phyloP scores from a whole-genome alignment of 2,113 vertebrate species.

The Condylura cristata region DNA sequence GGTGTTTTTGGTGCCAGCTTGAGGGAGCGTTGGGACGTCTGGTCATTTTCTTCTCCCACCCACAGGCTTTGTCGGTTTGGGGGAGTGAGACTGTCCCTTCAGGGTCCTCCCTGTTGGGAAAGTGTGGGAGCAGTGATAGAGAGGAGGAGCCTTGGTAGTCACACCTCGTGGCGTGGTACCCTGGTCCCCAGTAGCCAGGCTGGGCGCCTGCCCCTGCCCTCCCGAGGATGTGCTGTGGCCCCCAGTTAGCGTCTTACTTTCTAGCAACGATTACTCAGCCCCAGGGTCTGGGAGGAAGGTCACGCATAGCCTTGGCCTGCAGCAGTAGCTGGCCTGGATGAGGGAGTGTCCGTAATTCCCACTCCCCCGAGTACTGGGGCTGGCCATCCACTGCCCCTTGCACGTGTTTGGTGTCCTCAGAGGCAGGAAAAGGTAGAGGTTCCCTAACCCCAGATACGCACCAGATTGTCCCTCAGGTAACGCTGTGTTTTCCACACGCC shows the following conservation, averaged over 20 bases:
- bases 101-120: not conserved
- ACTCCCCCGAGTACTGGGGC: rapidly evolving
- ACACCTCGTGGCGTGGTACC: not conserved
- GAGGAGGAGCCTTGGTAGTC: not conserved
- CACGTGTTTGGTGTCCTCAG: not conserved
- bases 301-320: not conserved
- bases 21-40: rapidly evolving
- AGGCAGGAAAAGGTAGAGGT: not conserved
- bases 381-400: not conserved
- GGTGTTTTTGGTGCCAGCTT: rapidly evolving
- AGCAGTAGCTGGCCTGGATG: not conserved
- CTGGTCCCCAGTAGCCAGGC: not conserved
- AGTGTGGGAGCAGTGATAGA: not conserved
- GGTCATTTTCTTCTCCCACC: not conserved
- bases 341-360: not conserved
- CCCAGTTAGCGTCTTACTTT: not conserved
- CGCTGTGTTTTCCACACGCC: too few species aligned
- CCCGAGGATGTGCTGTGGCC: not conserved
- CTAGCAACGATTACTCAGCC: not conserved
- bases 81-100: not conserved
- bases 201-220: not conserved
- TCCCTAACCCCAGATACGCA: not conserved
- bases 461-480: not conserved
- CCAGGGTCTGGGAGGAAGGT: not conserved
- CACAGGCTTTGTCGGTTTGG: too few species aligned